A percentile compares a stretch with the other conserved stretches of the same genome.
phyloP scores from a whole-genome alignment of 2,888 invertebrate species.

The Drosophila seclusa region DNA sequence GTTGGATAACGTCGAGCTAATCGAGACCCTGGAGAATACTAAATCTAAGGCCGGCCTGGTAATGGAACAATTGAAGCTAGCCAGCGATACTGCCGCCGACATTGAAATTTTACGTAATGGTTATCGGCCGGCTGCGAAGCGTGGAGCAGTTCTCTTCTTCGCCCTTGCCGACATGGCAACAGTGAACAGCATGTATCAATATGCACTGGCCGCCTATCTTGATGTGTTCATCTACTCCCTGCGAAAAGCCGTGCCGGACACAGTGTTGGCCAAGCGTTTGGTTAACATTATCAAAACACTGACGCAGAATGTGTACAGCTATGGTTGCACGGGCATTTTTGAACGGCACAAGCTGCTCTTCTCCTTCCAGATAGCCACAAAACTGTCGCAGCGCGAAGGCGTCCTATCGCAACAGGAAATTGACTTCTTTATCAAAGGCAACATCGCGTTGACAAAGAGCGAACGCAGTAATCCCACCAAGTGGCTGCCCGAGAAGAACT shows the following conservation, averaged over 20 bases:
- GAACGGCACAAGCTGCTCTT: constrained; percentile 95
- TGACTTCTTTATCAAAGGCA: constrained; percentile 96
- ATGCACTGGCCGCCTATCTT: constrained; percentile 93
- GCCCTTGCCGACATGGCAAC: constrained; percentile 95
- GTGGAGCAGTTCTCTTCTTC: constrained; percentile 96
- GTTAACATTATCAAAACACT: constrained; percentile 93
- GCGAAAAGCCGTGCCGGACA: constrained; percentile 92
- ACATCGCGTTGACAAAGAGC: constrained; percentile 91
- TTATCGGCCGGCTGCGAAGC: constrained; percentile 93
- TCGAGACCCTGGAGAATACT: constrained; percentile 94
- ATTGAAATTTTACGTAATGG: constrained; percentile 94
- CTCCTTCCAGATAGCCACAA: constrained; percentile 95
- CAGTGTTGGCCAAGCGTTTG: constrained; percentile 90
- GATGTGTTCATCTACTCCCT: constrained; percentile 93
- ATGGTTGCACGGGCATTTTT: constrained; percentile 96
- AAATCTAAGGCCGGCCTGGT: constrained; percentile 95
- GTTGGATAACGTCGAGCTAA: constrained; percentile 95
- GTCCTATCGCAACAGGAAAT: constrained; percentile 89
- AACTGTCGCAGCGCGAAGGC: constrained; percentile 90
- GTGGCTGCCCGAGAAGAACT: constrained; percentile 91
- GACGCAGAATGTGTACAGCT: constrained; percentile 95
- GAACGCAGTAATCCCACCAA: constrained; percentile 88
- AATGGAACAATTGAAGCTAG: constrained; percentile 91
- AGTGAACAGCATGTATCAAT: constrained; percentile 96
- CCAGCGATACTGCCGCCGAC: constrained; percentile 90